Evolutionary conservation across 2,888 invertebrate genomes (phyloP).

Genomic region (Chalcis sispes): DNA sequence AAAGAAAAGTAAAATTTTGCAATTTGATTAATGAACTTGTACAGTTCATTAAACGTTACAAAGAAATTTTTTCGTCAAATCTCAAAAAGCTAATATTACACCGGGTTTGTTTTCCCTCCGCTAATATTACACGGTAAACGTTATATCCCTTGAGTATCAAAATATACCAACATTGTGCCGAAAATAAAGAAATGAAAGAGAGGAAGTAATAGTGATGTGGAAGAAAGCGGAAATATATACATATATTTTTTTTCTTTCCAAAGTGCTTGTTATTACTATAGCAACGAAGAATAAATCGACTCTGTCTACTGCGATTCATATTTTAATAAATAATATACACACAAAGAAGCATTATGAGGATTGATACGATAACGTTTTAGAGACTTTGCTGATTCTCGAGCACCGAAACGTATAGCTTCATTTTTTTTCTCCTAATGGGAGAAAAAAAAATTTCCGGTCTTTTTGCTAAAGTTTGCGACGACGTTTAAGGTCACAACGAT

Average conservation of each 20-base stretch:
- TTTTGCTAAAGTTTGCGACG: too few species aligned
- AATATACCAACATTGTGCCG: constrained; percentile 19
- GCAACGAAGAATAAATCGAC: constrained; percentile 20
- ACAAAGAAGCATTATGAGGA: not conserved
- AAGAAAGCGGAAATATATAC: too few species aligned
- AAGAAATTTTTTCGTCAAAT: not conserved
- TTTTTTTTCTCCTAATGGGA: too few species aligned
- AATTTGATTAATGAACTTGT: too few species aligned
- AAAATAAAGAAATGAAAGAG: constrained; percentile 4
- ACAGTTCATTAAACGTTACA: not conserved
- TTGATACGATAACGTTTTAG: constrained; percentile 31
- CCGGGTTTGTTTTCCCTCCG: constrained; percentile 10
- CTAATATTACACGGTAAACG: constrained; percentile 22
- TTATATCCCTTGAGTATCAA: constrained; percentile 9
- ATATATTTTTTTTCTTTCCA: constrained; percentile 4
- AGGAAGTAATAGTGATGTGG: too few species aligned
- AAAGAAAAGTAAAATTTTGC: too few species aligned
- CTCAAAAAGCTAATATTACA: not conserved
- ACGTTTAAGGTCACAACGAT: not conserved
- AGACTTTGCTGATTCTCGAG: not conserved
- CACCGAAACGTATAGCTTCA: too few species aligned
- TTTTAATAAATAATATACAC: too few species aligned
- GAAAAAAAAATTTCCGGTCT: too few species aligned
- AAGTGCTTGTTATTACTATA: constrained; percentile 44
- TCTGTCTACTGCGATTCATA: too few species aligned